Conservation (phyloP, 1,140 invertebrate species). For the Drosophila bifasciata region DNA sequence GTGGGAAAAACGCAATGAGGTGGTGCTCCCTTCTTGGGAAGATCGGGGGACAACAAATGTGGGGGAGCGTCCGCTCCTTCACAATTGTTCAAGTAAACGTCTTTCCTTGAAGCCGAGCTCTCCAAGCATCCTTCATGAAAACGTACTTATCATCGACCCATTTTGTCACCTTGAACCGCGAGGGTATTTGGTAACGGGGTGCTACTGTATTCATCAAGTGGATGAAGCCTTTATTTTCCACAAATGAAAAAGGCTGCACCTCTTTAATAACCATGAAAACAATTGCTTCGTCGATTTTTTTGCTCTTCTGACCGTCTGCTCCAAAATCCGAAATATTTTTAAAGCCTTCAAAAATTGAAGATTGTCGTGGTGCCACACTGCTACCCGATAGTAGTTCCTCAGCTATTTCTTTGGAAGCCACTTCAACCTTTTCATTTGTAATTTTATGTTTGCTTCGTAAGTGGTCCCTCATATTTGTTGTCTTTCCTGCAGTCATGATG, state of each 20-base stretch:
- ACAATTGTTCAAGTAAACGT: no score
- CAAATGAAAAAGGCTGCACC: slow-evolving; percentile 6
- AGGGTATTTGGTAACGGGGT: slow-evolving; percentile 6
- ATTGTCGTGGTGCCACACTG: background rate
- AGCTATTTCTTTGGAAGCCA: no score
- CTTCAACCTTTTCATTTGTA: background rate
- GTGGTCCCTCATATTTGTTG: no score
- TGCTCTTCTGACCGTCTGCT: slow-evolving; percentile 9
- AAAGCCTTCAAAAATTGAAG: background rate
- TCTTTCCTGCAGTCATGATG: slow-evolving; percentile 1
- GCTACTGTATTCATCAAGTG: slow-evolving; percentile 7
- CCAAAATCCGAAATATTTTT: no score
- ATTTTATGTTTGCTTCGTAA: slow-evolving; percentile 1
- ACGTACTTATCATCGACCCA: slow-evolving; percentile 11
- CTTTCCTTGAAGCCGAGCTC: no score
- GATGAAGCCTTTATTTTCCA: slow-evolving; percentile 1
- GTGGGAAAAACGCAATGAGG: no score
- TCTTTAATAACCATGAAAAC: slow-evolving; percentile 4
- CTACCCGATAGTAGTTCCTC: background rate
- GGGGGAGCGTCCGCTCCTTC: no score
- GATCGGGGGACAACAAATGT: no score
- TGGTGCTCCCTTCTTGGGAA: no score
- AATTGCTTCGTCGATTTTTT: slow-evolving; percentile 12
- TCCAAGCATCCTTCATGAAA: background rate
- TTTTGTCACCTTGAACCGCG: no score